These are phyloP conservation scores for Watersipora subatra DNA, from an alignment of 1,140 invertebrate genomes.

Conservation along the genomic window DNA sequence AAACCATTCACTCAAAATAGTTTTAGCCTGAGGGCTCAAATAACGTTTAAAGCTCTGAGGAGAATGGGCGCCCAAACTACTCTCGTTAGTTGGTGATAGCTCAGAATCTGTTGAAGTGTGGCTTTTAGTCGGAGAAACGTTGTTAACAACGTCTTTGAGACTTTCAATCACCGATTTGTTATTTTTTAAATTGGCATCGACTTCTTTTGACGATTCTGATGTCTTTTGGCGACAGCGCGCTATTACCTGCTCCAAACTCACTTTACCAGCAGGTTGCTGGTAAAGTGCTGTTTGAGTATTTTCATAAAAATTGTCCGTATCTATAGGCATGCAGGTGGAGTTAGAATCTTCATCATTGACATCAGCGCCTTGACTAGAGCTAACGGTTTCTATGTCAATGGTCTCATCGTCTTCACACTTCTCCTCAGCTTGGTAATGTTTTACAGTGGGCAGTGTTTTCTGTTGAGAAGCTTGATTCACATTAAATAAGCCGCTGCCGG, in stretches of 20 bases:
- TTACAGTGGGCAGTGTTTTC: background rate
- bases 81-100: background rate
- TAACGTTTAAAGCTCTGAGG: conserved; percentile 10
- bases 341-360: background rate
- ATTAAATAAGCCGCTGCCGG: background rate
- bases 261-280: too few relatives aligned
- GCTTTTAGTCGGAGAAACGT: too few relatives aligned
- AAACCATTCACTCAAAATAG: conserved; percentile 29
- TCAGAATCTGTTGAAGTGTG: background rate
- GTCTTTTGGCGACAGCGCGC: background rate
- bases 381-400: background rate
- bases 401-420: background rate
- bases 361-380: background rate
- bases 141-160: background rate
- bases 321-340: background rate
- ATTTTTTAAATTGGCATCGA: background rate
- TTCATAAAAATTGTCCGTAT: too few relatives aligned
- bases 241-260: background rate
- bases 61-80: background rate
- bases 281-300: too few relatives aligned
- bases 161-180: conserved; percentile 1
- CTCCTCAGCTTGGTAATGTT: too few relatives aligned
- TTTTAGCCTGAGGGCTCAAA: conserved; percentile 19
- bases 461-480: background rate
- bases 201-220: too few relatives aligned